Conservation (phyloP, 2,888 invertebrate genomes). For the Prostheceraeus crozeri region DNA sequence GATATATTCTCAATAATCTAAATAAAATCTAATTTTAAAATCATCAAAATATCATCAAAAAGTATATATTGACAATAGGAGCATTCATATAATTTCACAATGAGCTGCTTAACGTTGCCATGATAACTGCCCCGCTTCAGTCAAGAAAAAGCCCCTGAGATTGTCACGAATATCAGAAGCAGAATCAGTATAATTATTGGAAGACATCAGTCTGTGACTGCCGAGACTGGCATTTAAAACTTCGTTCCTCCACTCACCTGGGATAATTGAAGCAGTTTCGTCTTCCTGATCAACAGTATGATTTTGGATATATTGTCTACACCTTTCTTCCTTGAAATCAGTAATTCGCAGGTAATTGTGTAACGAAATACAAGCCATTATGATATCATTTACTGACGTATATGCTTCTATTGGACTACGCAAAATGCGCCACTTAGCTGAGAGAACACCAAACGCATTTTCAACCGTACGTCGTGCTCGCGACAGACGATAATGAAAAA, state of each 20-base stretch:
- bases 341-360: constrained; percentile 4
- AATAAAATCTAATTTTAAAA: too few species aligned
- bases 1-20: too few species aligned
- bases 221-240: background rate
- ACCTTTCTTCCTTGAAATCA: background rate
- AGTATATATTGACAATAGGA: too few species aligned
- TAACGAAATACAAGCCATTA: background rate
- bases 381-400: background rate
- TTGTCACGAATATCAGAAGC: background rate
- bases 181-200: background rate
- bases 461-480: too few species aligned
- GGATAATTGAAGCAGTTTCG: background rate
- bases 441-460: background rate
- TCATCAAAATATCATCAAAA: too few species aligned
- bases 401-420: background rate
- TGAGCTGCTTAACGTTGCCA: too few species aligned
- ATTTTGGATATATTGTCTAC: background rate
- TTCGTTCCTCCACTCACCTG: background rate
- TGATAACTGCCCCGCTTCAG: too few species aligned
- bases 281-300: background rate
- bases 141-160: background rate
- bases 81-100: too few species aligned
- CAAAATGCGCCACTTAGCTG: background rate
- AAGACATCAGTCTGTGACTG: too few species aligned
- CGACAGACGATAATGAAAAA: too few species aligned